Conservation (phyloP, 2,113 vertebrate species). For the Arvicanthis niloticus region DNA sequence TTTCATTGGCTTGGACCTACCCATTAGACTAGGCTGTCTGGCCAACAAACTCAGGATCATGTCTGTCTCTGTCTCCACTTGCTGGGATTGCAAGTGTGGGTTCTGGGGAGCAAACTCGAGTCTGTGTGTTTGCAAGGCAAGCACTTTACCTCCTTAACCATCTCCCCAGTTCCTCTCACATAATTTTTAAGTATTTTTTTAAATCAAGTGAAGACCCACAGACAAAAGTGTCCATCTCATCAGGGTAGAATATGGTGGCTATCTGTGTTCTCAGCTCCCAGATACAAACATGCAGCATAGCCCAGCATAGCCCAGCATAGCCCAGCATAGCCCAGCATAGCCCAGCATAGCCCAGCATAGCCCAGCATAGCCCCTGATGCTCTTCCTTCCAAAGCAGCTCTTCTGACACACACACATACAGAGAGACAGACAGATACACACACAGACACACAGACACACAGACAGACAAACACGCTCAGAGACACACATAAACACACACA, state of each 20-base stretch:
- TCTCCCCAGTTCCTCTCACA: not conserved
- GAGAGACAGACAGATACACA: not conserved
- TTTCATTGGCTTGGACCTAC: not conserved
- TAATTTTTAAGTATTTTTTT: not conserved
- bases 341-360: no score
- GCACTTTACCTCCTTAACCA: no score
- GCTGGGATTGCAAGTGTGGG: not conserved
- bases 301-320: not conserved
- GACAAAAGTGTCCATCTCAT: not conserved
- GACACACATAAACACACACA: not conserved
- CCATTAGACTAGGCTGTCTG: not conserved
- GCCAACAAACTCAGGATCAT: not conserved
- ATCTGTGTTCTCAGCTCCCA: not conserved
- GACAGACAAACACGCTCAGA: not conserved
- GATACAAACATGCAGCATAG: not conserved
- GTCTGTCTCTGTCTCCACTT: not conserved
- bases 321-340: not conserved
- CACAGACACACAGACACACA: accelerated
- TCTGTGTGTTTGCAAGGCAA: not conserved
- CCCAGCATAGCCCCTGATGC: not conserved
- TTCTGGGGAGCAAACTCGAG: not conserved
- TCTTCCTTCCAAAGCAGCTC: not conserved
- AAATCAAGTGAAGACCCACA: no score
- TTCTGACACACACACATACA: not conserved
- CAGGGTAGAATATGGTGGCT: not conserved